phyloP scores from a whole-genome alignment of 2,113 vertebrate genomes.

The Asarcornis scutulata region DNA sequence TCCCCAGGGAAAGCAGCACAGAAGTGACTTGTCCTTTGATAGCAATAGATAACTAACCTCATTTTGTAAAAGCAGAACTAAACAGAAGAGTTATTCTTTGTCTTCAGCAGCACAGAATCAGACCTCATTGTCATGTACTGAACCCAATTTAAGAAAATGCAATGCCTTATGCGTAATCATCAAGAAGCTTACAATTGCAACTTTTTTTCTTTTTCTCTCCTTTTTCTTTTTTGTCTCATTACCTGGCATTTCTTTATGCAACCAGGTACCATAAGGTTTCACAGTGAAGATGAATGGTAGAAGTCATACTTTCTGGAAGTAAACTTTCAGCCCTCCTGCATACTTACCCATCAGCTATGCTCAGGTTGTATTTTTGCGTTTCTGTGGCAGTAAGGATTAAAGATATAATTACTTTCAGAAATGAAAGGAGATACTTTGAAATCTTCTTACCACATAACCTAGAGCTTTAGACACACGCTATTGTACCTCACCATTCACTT shows the following conservation, averaged over 20 bases:
- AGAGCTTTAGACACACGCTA: neutral
- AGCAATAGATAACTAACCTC: conserved; percentile 53
- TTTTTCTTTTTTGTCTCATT: neutral
- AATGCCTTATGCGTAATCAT: neutral
- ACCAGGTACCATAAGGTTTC: neutral
- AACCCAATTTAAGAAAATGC: conserved; percentile 3
- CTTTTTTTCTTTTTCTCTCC: neutral
- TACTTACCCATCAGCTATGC: neutral
- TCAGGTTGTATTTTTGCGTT: neutral
- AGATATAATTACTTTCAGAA: neutral
- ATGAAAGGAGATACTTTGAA: neutral
- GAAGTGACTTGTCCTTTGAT: conserved; percentile 58
- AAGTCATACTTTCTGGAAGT: neutral
- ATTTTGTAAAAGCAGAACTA: conserved; percentile 48
- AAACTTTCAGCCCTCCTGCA: neutral
- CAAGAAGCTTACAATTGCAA: neutral
- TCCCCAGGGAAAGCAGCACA: conserved; percentile 43
- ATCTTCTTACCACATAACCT: neutral
- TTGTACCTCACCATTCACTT: neutral
- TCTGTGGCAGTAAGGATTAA: neutral
- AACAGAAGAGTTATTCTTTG: conserved; percentile 57
- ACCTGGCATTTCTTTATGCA: neutral
- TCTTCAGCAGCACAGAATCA: conserved; percentile 47
- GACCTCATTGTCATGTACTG: conserved; percentile 3
- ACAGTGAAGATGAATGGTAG: neutral